Base-by-base conservation (phyloP, 2,113 vertebrate species). In the Gila orcuttii region DNA sequence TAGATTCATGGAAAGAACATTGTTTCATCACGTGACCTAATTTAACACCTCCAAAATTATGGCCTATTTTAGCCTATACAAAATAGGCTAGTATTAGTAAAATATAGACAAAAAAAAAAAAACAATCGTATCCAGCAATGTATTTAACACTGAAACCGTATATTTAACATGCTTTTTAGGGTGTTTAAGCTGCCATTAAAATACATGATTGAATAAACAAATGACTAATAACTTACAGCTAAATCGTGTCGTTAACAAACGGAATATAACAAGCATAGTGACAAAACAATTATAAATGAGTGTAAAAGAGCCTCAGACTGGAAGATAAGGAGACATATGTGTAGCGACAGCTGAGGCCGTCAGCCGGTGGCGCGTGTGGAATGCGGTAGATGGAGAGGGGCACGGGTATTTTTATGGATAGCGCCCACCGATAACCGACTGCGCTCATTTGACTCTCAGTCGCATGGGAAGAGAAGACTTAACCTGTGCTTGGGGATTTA, bases 321-420 rank as follows among this genome's bases (percentile, higher is more conserved):
- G 50, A 12, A 83, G 81, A 82, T 82, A 82, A 82, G 79, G 68
- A 82, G 87, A 90, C 87, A 90, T 42, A 76, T 79, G 89, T 60
- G 84, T 57, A 80, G 92, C 93, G 93, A 95, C 97, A 97, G 97
- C 96, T 97, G 97, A 96, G 90, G 91, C 92, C 91, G 79, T 82
- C 11, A 50, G 92, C 87, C 84, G 92, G 88, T 94, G 95, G 94
- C 94, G 93, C 93, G 96, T 89, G 87, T 91, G 96, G 96, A 96
- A 97, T 97, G 96, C 93, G 90, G 94, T 93, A 90, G 92, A 93
- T 89, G 92, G 93, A 94, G 85, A 92, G 95, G 90, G 94, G 95
- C 94, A 94, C 93, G 94, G 92, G 93, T 95, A 96, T 96, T 97
- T 98, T 97, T 97, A 97, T 96, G 96, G 97, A 96, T 96, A 96